Conservation (phyloP, 2,113 vertebrate genomes). For the Sinosuthora webbiana region DNA sequence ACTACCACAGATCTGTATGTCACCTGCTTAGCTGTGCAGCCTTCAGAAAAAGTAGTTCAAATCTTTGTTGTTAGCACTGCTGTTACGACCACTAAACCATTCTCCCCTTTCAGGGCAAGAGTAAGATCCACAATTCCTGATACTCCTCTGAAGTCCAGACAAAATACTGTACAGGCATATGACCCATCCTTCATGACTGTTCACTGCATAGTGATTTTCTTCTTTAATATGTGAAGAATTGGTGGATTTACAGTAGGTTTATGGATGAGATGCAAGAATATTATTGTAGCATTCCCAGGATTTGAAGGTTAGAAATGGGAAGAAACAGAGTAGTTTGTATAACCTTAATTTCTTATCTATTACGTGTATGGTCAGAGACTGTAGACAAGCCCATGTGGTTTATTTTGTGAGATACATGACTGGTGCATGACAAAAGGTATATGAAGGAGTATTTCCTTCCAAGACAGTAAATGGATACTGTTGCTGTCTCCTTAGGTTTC, state of each 20-base stretch:
- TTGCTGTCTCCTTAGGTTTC: not conserved
- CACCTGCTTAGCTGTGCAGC: not conserved
- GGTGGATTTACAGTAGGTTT: not conserved
- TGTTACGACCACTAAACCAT: not conserved
- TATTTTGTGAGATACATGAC: not conserved
- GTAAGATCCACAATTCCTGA: not conserved
- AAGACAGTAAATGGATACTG: not conserved
- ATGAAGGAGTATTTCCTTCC: not conserved
- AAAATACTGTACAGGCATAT: not conserved
- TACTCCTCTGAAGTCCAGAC: not conserved
- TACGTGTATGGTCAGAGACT: not conserved
- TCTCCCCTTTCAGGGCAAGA: not conserved
- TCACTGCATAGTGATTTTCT: not conserved
- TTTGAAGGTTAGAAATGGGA: not conserved
- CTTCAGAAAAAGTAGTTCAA: not conserved
- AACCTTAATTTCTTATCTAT: not conserved
- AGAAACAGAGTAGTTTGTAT: not conserved
- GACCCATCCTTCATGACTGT: not conserved
- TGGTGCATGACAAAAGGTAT: not conserved
- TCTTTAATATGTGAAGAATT: not conserved
- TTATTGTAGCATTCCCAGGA: not conserved
- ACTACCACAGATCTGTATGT: accelerated
- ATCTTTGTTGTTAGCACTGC: not conserved
- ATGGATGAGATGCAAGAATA: not conserved
- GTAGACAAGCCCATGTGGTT: not conserved